Base-by-base conservation (phyloP, 2,797 vertebrate species). In the Sitta carolinensis region DNA sequence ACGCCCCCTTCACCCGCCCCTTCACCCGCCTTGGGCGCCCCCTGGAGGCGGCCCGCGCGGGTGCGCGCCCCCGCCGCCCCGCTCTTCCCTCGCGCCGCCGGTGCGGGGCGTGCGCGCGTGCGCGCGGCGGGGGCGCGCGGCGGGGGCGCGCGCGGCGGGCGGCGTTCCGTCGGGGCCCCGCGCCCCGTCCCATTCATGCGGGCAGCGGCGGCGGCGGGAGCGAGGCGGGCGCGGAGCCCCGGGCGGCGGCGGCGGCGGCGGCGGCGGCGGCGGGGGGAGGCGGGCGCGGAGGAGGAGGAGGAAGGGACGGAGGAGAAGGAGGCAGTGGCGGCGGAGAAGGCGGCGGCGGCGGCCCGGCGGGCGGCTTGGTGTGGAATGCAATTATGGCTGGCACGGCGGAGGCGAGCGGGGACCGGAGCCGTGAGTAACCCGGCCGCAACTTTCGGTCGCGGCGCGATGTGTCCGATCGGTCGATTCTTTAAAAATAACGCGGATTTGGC, bases 151-250 rank as follows among this genome's bases (percentile, higher is more conserved):
- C 87, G 81, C 81, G 82, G 88, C 81, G 82, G 82, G 89, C 82
- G 82, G 82, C 69, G 89, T 76, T 91, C 89, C 51, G 83, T 75
- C 89, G 89, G 89, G 89, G 83, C 70, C 89, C 58, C 83, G 83
- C 89, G 83, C 89, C 89, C 84, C 77, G 84, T 87, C 89, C 89
- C 89, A 91, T 87, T 91, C 84, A 91, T 91, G 89, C 89, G 40
- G 40, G 40, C 40, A 40, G 40, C 40, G 40, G 43, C 45, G 45
- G 45, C 45, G 45, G 89, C 89, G 68, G 79, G 87, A 54, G 66
- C 66, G 42, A 83, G 96, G 91, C 85, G 84, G 79, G 63, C 32
- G 59, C 66, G 84, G n/a, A 50, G 45, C 66, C 66, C 66, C 48
- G 66, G 66, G 66, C 42, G 15, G 42, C 48, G 34, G 63, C 43